Evolutionary conservation across 2,888 invertebrate genomes (phyloP).

Genomic region (Melanchra persicariae): DNA sequence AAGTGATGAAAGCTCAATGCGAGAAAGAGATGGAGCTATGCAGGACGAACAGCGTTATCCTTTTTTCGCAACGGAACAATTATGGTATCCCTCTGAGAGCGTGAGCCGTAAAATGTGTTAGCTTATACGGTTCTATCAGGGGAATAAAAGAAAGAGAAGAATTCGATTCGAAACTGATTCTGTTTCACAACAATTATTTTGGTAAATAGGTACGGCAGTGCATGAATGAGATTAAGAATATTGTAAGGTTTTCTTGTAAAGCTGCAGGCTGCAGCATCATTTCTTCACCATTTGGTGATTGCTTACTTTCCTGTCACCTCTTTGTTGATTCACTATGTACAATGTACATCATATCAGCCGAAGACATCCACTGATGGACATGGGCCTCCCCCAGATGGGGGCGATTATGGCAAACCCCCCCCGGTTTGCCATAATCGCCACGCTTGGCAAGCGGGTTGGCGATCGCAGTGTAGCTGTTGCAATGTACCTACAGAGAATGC

Average conservation of each 20-base stretch:
- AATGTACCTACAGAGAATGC: too few species aligned
- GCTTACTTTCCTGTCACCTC: neutral
- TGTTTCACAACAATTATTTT: neutral
- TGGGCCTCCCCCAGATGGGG: too few species aligned
- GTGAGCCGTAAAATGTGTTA: too few species aligned
- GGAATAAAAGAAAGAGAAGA: neutral
- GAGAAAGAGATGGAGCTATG: neutral
- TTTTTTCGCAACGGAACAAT: neutral
- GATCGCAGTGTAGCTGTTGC: too few species aligned
- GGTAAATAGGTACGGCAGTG: neutral
- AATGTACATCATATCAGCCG: too few species aligned
- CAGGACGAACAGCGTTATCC: neutral
- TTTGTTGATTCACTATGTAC: neutral
- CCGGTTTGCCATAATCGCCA: too few species aligned
- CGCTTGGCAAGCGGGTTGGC: too few species aligned
- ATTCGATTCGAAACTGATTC: neutral
- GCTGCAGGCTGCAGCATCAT: conserved; percentile 2
- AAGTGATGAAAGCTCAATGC: conserved; percentile 4
- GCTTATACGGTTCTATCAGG: neutral
- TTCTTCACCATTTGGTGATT: neutral
- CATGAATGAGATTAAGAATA: neutral
- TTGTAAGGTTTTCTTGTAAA: neutral
- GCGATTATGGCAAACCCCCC: too few species aligned
- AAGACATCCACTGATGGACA: too few species aligned
- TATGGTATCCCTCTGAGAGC: neutral